Percentiles rank a stretch among this genome's conserved stretches.
Conservation (phyloP, 2,113 vertebrate species). For the Thalassoma bifasciatum region DNA sequence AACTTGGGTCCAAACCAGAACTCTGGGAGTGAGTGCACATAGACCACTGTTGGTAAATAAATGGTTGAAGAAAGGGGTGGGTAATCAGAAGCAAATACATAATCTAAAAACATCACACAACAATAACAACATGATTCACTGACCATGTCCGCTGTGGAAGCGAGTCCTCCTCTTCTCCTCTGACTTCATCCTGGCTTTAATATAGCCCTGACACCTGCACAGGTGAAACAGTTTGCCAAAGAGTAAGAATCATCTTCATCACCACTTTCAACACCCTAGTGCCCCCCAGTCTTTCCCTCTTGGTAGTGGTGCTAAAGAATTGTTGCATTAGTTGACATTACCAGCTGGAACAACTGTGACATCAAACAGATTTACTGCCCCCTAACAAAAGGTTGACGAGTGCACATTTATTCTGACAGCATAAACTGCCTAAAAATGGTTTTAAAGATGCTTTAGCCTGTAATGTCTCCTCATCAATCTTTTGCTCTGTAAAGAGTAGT, state of each 20-base stretch:
- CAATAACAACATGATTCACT: neutral
- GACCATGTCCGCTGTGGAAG: slow-evolving; percentile 93
- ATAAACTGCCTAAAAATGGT: neutral
- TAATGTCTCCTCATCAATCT: slow-evolving; percentile 15
- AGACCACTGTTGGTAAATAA: neutral
- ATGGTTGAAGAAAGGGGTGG: neutral
- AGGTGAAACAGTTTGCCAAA: slow-evolving; percentile 27
- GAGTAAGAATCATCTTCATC: neutral
- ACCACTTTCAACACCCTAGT: neutral
- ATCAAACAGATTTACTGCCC: slow-evolving; percentile 2
- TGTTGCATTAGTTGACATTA: neutral
- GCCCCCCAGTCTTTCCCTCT: neutral
- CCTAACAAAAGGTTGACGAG: slow-evolving; percentile 3
- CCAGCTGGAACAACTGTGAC: neutral
- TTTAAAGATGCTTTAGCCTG: slow-evolving; percentile 6
- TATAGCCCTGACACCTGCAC: slow-evolving; percentile 95
- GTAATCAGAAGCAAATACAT: neutral
- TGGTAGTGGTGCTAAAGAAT: neutral
- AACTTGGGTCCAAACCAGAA: neutral
- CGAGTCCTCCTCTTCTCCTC: slow-evolving; percentile 94
- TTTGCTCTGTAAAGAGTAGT: neutral
- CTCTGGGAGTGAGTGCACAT: neutral
- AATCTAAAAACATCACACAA: neutral
- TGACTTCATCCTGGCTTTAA: slow-evolving; percentile 98
- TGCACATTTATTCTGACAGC: slow-evolving; percentile 13